phyloP scores from a whole-genome alignment of 2,797 vertebrate genomes.

The Octomys mimax region DNA sequence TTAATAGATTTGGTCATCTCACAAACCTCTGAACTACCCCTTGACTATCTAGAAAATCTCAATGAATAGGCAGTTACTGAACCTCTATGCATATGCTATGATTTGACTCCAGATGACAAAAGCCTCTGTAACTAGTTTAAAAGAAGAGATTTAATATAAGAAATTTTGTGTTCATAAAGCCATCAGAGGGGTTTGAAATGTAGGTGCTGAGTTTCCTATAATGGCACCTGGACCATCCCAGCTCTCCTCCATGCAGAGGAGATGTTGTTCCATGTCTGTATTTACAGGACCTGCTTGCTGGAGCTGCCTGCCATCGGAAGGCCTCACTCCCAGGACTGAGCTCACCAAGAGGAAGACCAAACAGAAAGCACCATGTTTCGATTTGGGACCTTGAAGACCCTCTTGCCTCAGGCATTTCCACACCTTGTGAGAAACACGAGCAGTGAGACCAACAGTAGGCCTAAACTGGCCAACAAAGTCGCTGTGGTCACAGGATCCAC shows the following conservation, averaged over 20 bases:
- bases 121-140: background rate
- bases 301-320: background rate
- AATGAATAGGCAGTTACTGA: background rate
- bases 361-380: background rate
- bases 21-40: background rate
- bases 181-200: background rate
- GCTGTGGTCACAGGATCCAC: conserved; percentile 93
- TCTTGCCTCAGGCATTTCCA: background rate
- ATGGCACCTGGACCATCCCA: background rate
- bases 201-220: background rate
- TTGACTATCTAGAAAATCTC: background rate
- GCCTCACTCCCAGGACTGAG: background rate
- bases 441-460: background rate
- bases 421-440: background rate
- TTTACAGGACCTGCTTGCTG: background rate
- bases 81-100: background rate
- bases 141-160: background rate
- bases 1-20: background rate
- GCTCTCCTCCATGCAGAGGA: background rate
- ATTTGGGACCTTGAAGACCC: background rate
- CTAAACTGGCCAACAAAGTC: conserved; percentile 89
- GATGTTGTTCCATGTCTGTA: too few species aligned
- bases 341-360: conserved; percentile 2
- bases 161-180: background rate
- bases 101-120: background rate